Base-by-base conservation (phyloP, 37 sponge, comb jelly and placozoan genomes). In the Tethya wilhelma region DNA sequence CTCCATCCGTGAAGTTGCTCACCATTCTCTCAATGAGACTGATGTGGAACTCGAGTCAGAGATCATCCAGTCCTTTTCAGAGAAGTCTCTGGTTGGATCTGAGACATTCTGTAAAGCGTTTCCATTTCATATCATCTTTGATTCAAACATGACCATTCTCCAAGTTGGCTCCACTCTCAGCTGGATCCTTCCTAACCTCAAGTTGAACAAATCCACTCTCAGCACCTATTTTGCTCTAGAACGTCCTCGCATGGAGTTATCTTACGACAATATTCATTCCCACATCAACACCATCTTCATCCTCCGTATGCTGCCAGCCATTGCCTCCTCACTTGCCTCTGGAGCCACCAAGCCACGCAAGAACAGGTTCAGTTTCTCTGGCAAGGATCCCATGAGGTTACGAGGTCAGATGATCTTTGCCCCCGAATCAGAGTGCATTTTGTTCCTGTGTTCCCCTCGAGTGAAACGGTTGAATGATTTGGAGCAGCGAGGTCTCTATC, bases 381-480 rank as follows among this genome's bases (percentile, higher is more conserved):
- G 77, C 17, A 65, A 25, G 1, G 89, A 82, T 66, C 77, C 75
- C 38, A 83, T 92, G 84, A 74, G 93, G 30, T 77, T 94, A 62
- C 64, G 85, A 30, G 95, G 96, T 2, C 96, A 96, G 75, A 96
- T 96, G 96, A 79, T 96, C 45, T 75, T 83, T 44, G 77, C 90
- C 26, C 45, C 65, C 9, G 88, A 96, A 1, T 60, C 75, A 2
- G 79, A 87, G 44, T 38, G 82, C 66, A 90, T 96, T 69, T 71
- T 96, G 6, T 96, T 90, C 69, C 85, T 96, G 40, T 93, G 96
- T 41, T 96, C 96, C 19, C 96, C 96, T 19, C 79, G 90, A 3
- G 86, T 96, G n/a, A 84, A 79, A 42, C 44, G 45, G 37, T 74
- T 96, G 11, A 69, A 93, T 19, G 96, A 96, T 43, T 63, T 96